phyloP scores from a whole-genome alignment of 2,888 invertebrate genomes.

The Ornithoptera priamus region DNA sequence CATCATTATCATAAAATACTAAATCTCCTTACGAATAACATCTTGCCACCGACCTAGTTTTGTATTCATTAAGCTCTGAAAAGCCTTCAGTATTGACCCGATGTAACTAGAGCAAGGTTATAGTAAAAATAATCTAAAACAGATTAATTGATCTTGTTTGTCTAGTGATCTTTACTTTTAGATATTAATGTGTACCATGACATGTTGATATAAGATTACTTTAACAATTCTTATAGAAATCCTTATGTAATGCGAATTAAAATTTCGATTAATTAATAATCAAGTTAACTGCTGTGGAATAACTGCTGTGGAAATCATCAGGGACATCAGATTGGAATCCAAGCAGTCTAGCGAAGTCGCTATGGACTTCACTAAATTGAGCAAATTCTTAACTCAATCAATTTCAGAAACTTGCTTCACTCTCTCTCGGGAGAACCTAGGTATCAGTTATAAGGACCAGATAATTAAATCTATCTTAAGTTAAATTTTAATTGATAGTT shows the following conservation, averaged over 20 bases:
- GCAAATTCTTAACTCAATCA: not conserved
- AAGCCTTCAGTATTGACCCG: conserved; percentile 21
- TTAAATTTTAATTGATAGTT: not conserved
- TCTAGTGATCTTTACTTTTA: not conserved
- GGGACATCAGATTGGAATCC: not conserved
- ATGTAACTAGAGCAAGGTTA: conserved; percentile 10
- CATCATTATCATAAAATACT: not conserved
- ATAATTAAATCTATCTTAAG: not conserved
- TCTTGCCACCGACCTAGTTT: conserved; percentile 9
- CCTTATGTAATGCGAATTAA: not conserved
- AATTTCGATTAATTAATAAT: not conserved
- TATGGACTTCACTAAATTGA: not conserved
- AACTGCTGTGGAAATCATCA: not conserved
- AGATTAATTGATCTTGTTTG: conserved; percentile 7
- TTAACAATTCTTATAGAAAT: not conserved
- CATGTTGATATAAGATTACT: not conserved
- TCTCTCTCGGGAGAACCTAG: not conserved
- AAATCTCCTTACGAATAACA: conserved; percentile 14
- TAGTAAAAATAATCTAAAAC: conserved; percentile 7
- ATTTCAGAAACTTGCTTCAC: not conserved
- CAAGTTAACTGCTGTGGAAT: too few relatives aligned
- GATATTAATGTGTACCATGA: not conserved
- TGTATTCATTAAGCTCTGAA: conserved; percentile 20
- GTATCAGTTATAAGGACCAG: not conserved
- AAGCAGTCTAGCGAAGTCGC: not conserved